phyloP scores from a whole-genome alignment of 2,113 vertebrate species.

The Psephotus haematonotus region DNA sequence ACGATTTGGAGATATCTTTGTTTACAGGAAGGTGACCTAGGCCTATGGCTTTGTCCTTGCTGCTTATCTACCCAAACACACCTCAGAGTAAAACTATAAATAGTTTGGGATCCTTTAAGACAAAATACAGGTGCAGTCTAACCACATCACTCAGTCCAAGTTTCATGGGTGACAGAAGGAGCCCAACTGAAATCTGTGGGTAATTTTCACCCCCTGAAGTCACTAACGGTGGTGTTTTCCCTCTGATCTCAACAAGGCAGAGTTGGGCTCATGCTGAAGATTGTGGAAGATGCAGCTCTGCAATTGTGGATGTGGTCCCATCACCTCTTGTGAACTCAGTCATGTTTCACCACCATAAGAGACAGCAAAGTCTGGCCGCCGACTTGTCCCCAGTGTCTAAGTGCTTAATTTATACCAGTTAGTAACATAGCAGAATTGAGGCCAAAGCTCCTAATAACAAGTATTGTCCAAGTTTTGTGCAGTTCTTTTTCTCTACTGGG shows the following conservation, averaged over 20 bases:
- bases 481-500: not conserved
- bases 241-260: not conserved
- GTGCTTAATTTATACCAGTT: not conserved
- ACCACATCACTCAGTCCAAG: not conserved
- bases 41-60: not conserved
- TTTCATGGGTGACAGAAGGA: not conserved
- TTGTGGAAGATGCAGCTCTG: not conserved
- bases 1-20: not conserved
- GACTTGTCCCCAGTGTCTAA: not conserved
- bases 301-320: not conserved
- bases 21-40: not conserved
- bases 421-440: not conserved
- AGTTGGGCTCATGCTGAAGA: not conserved
- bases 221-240: not conserved
- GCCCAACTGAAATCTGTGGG: not conserved
- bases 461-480: not conserved
- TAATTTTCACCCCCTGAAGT: not conserved
- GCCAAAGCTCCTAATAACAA: not conserved
- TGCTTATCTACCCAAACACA: conserved; percentile 29
- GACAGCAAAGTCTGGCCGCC: not conserved
- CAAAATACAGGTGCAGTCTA: not conserved
- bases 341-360: not conserved
- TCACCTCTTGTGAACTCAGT: not conserved
- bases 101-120: not conserved
- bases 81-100: conserved; percentile 32